These are phyloP conservation scores for Ladona fulva DNA, from an alignment of 1,140 invertebrate genomes.

Conservation along the genomic window DNA sequence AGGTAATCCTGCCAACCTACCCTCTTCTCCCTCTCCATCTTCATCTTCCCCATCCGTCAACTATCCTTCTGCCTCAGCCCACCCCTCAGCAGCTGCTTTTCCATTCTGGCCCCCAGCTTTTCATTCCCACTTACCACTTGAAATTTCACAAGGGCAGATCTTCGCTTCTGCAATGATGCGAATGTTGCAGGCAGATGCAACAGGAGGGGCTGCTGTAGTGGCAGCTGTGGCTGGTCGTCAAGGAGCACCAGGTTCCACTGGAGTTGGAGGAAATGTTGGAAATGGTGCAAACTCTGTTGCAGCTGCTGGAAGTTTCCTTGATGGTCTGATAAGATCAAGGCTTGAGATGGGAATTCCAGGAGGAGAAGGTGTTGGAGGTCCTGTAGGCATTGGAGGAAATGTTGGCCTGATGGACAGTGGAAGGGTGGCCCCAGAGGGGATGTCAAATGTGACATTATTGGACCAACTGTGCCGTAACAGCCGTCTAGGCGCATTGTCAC, in stretches of 20 bases:
- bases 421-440: conserved; percentile 34
- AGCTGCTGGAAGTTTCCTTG: conserved; percentile 53
- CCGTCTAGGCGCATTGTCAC: not conserved
- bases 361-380: conserved; percentile 30
- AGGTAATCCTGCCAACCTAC: conserved; percentile 21
- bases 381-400: conserved; percentile 26
- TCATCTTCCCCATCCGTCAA: conserved; percentile 15
- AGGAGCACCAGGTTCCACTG: conserved; percentile 23
- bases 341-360: conserved; percentile 49
- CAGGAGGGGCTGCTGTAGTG: conserved; percentile 30
- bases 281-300: conserved; percentile 44
- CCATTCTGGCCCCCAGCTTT: conserved; percentile 47
- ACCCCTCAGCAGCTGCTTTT: conserved; percentile 41
- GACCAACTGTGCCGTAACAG: conserved; percentile 52
- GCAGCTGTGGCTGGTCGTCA: conserved; percentile 23
- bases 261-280: conserved; percentile 29
- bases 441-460: conserved; percentile 51
- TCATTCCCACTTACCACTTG: conserved; percentile 44
- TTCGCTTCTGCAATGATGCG: conserved; percentile 75
- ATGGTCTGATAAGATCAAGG: conserved; percentile 70
- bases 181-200: conserved; percentile 58
- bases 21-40: not conserved
- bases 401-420: conserved; percentile 28
- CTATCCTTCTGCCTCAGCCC: conserved; percentile 32
- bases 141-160: conserved; percentile 43